Conservation (phyloP, 2,113 vertebrate genomes). For the Oceanodroma tethys region DNA sequence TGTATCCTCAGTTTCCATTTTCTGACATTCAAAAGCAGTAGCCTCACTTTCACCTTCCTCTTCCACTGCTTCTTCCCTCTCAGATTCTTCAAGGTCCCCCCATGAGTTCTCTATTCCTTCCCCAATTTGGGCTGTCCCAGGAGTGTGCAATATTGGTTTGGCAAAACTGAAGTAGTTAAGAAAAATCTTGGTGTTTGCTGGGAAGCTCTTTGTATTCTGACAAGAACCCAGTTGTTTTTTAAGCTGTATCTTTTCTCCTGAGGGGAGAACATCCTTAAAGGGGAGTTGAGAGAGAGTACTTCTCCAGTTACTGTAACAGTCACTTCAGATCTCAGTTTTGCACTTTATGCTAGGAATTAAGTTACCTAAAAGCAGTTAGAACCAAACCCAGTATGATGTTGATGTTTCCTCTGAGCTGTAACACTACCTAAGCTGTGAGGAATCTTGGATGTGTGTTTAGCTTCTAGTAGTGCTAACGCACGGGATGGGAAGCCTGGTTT, state of each 20-base stretch:
- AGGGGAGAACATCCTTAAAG: not conserved
- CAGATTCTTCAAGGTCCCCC: slow-evolving; percentile 85
- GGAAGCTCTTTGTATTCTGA: not conserved
- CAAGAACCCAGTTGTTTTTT: not conserved
- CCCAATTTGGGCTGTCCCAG: slow-evolving; percentile 90
- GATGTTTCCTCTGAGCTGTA: not conserved
- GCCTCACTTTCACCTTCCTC: slow-evolving; percentile 59
- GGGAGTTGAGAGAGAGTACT: not conserved
- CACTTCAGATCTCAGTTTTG: not conserved
- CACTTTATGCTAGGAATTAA: not conserved
- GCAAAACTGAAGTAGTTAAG: slow-evolving; percentile 79
- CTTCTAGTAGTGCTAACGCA: not conserved
- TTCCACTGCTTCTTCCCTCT: slow-evolving; percentile 59
- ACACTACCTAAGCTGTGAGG: not conserved
- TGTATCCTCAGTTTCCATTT: slow-evolving; percentile 35
- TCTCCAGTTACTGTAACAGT: not conserved
- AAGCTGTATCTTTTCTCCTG: not conserved
- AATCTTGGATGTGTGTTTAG: not conserved
- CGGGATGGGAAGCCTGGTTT: not conserved
- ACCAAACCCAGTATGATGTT: not conserved
- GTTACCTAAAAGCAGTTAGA: not conserved
- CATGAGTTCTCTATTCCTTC: slow-evolving; percentile 84
- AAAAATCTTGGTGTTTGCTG: slow-evolving; percentile 15
- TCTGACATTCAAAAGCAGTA: slow-evolving; percentile 32
- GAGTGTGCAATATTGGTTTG: slow-evolving; percentile 78